Percentiles rank a stretch among this genome's conserved stretches.
These are phyloP conservation scores for Cordilura impudica DNA, from an alignment of 2,888 invertebrate genomes.

Conservation along the genomic window DNA sequence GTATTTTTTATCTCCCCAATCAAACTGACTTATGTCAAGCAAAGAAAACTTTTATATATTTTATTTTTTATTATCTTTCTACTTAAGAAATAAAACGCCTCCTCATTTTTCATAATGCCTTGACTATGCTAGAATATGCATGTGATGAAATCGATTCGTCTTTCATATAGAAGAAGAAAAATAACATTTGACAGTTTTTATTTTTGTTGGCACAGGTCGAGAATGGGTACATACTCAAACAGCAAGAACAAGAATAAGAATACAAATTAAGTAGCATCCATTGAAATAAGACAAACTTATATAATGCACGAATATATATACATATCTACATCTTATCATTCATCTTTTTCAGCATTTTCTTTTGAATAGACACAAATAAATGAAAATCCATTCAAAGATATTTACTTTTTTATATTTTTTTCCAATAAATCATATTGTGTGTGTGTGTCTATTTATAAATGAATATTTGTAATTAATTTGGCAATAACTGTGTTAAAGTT, in stretches of 20 bases:
- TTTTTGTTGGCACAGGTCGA: conserved; percentile 43
- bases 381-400: neutral
- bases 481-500: conserved; percentile 52
- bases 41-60: neutral
- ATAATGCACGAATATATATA: too few species aligned
- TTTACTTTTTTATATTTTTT: conserved; percentile 17
- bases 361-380: neutral
- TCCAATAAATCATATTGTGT: conserved; percentile 28
- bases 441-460: conserved; percentile 32
- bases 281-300: conserved; percentile 40
- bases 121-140: neutral
- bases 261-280: conserved; percentile 43
- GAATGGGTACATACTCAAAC: conserved; percentile 7
- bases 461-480: conserved; percentile 54
- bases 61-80: neutral
- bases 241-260: neutral
- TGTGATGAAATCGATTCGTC: conserved; percentile 52
- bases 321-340: too few species aligned
- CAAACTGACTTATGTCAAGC: neutral
- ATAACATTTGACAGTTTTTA: conserved; percentile 17
- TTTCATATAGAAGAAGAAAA: neutral
- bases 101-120: neutral
- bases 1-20: neutral
- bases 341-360: neutral
- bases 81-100: neutral